Base-by-base conservation (phyloP, 2,113 vertebrate species). In the Oreotrochilus melanogaster region DNA sequence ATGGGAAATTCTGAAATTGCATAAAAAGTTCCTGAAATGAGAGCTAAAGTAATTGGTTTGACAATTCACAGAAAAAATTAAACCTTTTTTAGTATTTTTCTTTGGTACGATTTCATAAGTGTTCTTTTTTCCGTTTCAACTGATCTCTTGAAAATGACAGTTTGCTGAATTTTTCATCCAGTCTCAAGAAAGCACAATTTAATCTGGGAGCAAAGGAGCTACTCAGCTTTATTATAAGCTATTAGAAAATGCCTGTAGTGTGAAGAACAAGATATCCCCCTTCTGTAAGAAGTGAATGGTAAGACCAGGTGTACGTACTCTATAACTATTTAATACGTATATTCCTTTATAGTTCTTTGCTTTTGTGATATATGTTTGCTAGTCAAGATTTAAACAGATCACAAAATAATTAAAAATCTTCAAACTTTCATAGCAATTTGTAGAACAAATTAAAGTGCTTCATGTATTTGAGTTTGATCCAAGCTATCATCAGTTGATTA, bases 121-220 rank as follows among this genome's bases (percentile, higher is more conserved):
- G 17, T 47, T 93, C 53, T 43, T 62, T 71, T 92, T 75, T 92
- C 39, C 35, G 53, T 88, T 87, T 94, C 88, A 88, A 45, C n/a
- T 31, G 45, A 4, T 62, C 15, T 75, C 47, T 73, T 82, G 24
- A 79, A 95, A 91, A 73, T 39, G 37, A 37, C 43, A 87, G 57
- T 91, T 89, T 35, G 69, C 28, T 21, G 33, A 65, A 81, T 82
- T 48, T 48, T 22, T 61, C 51, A 66, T 54, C 50, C 78, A 25
- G 19, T 58, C 50, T 91, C 33, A 79, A 18, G 54, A 73, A 87
- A 89, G 78, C 22, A 75, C 24, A 79, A 15, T 78, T 89, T 78
- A 89, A 53, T 65, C 39, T 65, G 22, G 14, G 16, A 78, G 27
- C 45, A 76, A 58, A 82, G 64, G 78, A 89, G 33, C 12, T 27